Evolutionary conservation across 2,888 invertebrate genomes (phyloP).

Genomic region (Conops quadrifasciatus): DNA sequence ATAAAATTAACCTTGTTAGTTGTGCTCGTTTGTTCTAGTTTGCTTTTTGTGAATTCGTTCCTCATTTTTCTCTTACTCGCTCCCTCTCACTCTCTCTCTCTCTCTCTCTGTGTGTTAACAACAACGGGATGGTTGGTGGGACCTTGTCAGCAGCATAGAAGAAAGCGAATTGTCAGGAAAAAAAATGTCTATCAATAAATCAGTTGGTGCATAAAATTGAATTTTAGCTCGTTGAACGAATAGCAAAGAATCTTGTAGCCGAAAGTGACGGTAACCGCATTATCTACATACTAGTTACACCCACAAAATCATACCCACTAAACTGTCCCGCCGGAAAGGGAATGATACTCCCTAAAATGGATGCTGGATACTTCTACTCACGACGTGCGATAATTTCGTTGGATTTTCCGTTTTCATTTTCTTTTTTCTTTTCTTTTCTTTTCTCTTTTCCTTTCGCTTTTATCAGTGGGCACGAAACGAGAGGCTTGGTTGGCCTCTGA

Average conservation of each 20-base stretch:
- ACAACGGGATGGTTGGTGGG: neutral
- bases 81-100: conserved; percentile 29
- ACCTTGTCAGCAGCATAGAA: neutral
- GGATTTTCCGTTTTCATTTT: neutral
- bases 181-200: conserved; percentile 52
- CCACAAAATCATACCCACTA: too few relatives aligned
- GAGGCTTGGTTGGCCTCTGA: neutral
- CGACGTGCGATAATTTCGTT: neutral
- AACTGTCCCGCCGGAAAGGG: too few relatives aligned
- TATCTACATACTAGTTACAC: too few relatives aligned
- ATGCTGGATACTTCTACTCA: too few relatives aligned
- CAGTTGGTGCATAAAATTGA: conserved; percentile 61
- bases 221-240: conserved; percentile 47
- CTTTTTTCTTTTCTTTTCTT: neutral
- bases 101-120: conserved; percentile 14
- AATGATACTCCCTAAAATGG: too few relatives aligned
- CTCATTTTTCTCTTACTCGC: too few relatives aligned
- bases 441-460: neutral
- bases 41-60: conserved; percentile 34
- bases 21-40: conserved; percentile 52
- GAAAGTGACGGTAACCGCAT: too few relatives aligned
- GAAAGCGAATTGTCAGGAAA: too few relatives aligned
- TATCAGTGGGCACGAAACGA: neutral
- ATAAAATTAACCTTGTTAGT: conserved; percentile 65
- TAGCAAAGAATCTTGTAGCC: neutral